Percentiles rank a stretch among this genome's conserved stretches.
Conservation (phyloP, 2,888 invertebrate genomes). For the Plebejus melissa region DNA sequence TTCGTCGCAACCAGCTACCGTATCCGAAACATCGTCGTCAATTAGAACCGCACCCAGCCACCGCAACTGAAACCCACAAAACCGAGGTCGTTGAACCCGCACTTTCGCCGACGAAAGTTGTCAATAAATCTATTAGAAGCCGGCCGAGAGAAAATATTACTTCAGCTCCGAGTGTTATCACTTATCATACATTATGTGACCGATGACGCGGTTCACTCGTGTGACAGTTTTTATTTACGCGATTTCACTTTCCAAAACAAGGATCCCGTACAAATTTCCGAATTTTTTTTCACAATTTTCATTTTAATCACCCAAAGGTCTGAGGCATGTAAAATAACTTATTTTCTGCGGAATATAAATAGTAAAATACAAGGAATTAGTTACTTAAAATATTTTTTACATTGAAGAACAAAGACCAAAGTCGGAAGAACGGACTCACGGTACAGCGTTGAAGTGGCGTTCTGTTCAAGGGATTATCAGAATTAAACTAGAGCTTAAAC, state of each 20-base stretch:
- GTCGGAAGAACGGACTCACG: no score
- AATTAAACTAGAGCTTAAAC: neutral
- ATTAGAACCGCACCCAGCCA: neutral
- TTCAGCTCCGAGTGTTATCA: slow-evolving; percentile 5
- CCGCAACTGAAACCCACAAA: slow-evolving; percentile 16
- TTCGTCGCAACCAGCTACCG: neutral
- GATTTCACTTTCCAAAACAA: neutral
- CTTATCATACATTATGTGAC: slow-evolving; percentile 1
- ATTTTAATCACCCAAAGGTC: neutral
- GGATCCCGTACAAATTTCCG: neutral
- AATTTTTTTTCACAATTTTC: neutral
- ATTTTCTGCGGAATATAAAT: no score
- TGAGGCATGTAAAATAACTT: neutral
- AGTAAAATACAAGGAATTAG: no score
- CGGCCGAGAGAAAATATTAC: slow-evolving; percentile 25
- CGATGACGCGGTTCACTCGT: neutral
- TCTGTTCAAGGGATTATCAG: no score
- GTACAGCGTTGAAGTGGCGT: no score
- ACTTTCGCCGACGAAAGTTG: slow-evolving; percentile 32
- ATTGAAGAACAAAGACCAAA: no score
- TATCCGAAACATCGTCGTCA: neutral
- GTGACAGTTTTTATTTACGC: neutral
- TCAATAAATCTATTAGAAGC: slow-evolving; percentile 33
- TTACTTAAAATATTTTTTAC: no score
- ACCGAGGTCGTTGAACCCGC: slow-evolving; percentile 24